These are phyloP conservation scores for Synergus laeviventris DNA, from an alignment of 2,888 invertebrate genomes.

Conservation along the genomic window DNA sequence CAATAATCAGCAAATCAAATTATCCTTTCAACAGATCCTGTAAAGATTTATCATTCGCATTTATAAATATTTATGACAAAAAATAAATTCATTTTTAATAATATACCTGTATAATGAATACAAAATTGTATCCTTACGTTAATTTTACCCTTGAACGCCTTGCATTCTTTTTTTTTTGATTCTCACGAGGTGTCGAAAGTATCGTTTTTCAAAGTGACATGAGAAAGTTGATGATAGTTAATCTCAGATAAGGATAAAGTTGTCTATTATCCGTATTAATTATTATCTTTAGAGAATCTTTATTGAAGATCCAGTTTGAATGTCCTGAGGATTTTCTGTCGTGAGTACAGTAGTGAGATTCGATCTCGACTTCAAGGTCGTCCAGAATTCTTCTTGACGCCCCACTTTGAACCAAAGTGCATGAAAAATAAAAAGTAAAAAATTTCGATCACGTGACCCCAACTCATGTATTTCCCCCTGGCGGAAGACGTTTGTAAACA, in stretches of 20 bases:
- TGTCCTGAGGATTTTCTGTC: neutral
- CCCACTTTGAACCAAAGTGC: constrained; percentile 61
- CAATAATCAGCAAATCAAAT: neutral
- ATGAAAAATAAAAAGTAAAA: constrained; percentile 41
- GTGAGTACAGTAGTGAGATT: constrained; percentile 39
- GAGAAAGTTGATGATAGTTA: neutral
- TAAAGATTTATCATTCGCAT: no score
- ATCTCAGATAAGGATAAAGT: neutral
- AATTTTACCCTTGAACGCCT: neutral
- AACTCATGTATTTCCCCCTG: neutral
- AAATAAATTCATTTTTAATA: neutral
- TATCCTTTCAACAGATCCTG: neutral
- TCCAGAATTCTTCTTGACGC: constrained; percentile 60
- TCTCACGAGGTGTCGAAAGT: neutral
- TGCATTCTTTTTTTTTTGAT: neutral
- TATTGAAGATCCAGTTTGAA: neutral
- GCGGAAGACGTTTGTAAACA: constrained; percentile 12
- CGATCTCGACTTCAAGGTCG: constrained; percentile 66
- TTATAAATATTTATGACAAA: neutral
- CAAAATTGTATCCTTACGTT: neutral
- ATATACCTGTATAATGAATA: neutral
- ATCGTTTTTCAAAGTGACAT: neutral
- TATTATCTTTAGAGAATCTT: neutral
- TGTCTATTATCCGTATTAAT: neutral
- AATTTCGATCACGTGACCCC: constrained; percentile 20